phyloP scores from a whole-genome alignment of 2,888 invertebrate species.

The Alloscopus bannaensis region DNA sequence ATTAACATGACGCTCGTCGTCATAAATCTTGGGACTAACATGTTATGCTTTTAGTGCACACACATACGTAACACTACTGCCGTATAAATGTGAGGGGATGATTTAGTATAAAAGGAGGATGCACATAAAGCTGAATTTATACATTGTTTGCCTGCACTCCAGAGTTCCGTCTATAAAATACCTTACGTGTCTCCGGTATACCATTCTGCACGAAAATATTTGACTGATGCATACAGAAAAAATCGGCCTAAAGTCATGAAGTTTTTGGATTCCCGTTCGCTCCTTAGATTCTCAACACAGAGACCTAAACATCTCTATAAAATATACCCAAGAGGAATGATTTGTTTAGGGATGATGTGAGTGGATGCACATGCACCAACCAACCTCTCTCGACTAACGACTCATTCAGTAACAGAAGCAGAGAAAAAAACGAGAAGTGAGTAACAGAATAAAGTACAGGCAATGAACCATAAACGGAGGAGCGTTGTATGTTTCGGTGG shows the following conservation, averaged over 20 bases:
- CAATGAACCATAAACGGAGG: constrained; percentile 13
- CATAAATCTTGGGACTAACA: constrained; percentile 29
- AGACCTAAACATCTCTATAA: constrained; percentile 38
- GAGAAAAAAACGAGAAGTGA: constrained; percentile 32
- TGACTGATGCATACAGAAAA: too few species aligned
- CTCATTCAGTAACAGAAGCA: constrained; percentile 25
- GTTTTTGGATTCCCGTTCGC: constrained; percentile 4
- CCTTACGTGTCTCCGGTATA: too few species aligned
- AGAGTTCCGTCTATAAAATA: too few species aligned
- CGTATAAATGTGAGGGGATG: too few species aligned
- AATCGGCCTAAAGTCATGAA: constrained; percentile 8
- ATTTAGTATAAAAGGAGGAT: too few species aligned
- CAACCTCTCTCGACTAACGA: constrained; percentile 30
- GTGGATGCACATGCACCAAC: constrained; percentile 44
- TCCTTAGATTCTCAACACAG: constrained; percentile 6
- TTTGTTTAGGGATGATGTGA: constrained; percentile 48
- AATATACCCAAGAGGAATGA: constrained; percentile 52
- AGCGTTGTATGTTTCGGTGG: not conserved
- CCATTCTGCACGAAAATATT: too few species aligned
- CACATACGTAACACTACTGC: not conserved
- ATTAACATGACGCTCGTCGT: constrained; percentile 12
- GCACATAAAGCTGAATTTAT: too few species aligned
- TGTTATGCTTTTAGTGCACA: not conserved
- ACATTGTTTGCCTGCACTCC: too few species aligned
- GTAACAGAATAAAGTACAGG: not conserved